phyloP scores from a whole-genome alignment of 1,140 invertebrate genomes.

The Vollenhovia emeryi region DNA sequence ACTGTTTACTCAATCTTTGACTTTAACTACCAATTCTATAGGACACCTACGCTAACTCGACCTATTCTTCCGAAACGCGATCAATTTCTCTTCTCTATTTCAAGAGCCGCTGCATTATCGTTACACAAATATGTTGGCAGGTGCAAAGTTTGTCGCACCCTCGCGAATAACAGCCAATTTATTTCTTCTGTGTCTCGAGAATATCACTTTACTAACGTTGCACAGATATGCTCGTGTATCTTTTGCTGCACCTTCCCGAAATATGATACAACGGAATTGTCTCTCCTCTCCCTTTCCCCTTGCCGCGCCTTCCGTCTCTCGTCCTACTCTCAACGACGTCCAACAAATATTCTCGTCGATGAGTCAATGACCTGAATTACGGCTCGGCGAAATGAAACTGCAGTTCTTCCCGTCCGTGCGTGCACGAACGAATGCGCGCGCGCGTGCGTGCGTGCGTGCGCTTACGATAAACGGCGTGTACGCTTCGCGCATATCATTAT shows the following conservation, averaged over 20 bases:
- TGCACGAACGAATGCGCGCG: constrained; percentile 13
- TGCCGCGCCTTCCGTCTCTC: background rate
- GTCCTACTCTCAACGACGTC: background rate
- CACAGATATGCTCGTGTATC: background rate
- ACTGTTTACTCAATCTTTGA: constrained; percentile 16
- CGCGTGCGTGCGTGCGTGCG: constrained; percentile 24
- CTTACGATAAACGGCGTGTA: constrained; percentile 45
- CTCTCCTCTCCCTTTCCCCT: background rate
- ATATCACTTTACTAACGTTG: background rate
- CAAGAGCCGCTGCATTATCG: background rate
- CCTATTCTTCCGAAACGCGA: background rate
- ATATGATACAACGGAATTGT: constrained; percentile 14
- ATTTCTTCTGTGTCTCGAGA: constrained; percentile 3
- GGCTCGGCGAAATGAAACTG: constrained; percentile 64
- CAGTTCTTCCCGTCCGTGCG: constrained; percentile 31
- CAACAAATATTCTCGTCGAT: constrained; percentile 61
- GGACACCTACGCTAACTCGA: background rate
- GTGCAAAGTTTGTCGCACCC: background rate
- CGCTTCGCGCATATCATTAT: constrained; percentile 63
- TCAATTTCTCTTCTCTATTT: constrained; percentile 1
- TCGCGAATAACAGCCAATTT: background rate
- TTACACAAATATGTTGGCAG: background rate
- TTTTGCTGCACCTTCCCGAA: background rate
- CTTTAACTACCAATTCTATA: background rate
- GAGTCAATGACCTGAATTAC: constrained; percentile 72